phyloP scores from a whole-genome alignment of 2,797 vertebrate species.

The Todus mexicanus region DNA sequence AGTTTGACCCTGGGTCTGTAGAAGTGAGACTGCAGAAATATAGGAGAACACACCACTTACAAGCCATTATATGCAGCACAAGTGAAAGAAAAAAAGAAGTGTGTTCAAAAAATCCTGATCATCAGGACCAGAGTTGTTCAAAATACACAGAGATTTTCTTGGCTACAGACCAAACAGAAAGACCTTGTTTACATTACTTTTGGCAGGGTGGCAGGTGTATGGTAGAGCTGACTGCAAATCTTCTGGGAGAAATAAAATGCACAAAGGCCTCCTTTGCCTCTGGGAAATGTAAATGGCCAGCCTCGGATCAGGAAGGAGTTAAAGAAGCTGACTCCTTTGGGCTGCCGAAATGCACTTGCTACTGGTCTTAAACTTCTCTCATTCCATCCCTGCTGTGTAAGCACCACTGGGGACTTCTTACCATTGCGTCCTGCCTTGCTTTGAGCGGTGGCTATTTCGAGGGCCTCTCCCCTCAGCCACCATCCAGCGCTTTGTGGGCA shows the following conservation, averaged over 20 bases:
- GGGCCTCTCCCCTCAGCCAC: background rate
- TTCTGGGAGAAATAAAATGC: background rate
- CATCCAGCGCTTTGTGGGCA: background rate
- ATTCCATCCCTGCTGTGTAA: fast-evolving
- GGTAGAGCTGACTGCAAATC: background rate
- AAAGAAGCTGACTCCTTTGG: background rate
- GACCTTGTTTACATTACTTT: slow-evolving; percentile 7
- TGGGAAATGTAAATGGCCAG: background rate
- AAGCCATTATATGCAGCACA: background rate
- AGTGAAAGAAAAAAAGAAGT: background rate
- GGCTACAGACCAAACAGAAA: slow-evolving; percentile 16
- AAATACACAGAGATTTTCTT: background rate
- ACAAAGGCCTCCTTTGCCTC: background rate
- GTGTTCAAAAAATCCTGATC: background rate
- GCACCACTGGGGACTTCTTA: background rate
- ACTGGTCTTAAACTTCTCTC: background rate
- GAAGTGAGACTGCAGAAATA: background rate
- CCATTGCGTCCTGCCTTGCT: background rate
- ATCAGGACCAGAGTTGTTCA: background rate
- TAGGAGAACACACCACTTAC: background rate
- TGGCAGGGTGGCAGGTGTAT: background rate
- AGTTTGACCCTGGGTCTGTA: background rate
- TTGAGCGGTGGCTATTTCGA: background rate
- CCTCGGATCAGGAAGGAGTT: background rate
- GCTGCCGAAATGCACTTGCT: background rate